Evolutionary conservation across 2,888 invertebrate species (phyloP).

Genomic region (Andrena trimmerana): DNA sequence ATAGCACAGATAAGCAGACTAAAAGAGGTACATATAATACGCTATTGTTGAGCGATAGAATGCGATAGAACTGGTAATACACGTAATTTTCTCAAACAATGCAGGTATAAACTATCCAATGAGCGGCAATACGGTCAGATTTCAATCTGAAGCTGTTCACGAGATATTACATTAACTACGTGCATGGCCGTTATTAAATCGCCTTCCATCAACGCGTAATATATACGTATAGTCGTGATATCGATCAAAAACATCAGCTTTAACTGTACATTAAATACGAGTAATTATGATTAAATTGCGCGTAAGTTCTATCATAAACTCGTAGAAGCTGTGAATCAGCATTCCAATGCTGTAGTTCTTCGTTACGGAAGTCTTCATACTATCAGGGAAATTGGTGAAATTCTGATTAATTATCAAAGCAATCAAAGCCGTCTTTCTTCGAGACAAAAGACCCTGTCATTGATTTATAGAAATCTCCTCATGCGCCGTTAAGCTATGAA

Average conservation of each 20-base stretch:
- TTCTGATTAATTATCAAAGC: not conserved
- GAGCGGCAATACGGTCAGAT: not conserved
- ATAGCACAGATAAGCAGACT: conserved; percentile 33
- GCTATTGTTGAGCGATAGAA: conserved; percentile 40
- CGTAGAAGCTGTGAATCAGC: no score
- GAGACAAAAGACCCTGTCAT: no score
- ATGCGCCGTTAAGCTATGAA: not conserved
- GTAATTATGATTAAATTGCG: not conserved
- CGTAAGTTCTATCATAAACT: no score
- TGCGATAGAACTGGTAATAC: conserved; percentile 42
- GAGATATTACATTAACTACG: not conserved
- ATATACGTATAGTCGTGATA: not conserved
- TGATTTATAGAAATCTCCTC: not conserved
- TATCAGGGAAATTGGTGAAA: not conserved
- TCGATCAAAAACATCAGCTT: not conserved
- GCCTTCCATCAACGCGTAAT: not conserved
- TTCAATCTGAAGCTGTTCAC: not conserved
- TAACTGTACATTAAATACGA: not conserved
- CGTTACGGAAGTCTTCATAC: no score
- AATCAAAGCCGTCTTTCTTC: no score
- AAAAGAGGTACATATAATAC: conserved; percentile 22
- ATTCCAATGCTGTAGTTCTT: no score
- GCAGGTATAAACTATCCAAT: conserved; percentile 16
- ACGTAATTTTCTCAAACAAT: conserved; percentile 42
- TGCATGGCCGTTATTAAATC: not conserved